These are phyloP conservation scores for Chloromyia formosa DNA, from an alignment of 2,888 invertebrate genomes.

Conservation along the genomic window DNA sequence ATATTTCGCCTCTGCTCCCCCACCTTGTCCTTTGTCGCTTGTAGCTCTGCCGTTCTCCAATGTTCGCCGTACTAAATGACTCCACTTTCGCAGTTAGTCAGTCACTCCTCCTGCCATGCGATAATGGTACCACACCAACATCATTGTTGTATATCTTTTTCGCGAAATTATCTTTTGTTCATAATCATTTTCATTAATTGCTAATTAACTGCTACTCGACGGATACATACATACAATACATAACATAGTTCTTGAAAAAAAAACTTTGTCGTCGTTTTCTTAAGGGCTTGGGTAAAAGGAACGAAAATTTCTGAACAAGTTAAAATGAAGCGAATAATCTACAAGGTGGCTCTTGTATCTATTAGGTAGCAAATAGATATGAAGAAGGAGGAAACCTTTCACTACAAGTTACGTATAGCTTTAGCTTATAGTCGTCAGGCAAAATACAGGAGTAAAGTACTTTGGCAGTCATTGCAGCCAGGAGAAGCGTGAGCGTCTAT, in stretches of 20 bases:
- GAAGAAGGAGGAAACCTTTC: background rate
- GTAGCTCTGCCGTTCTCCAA: background rate
- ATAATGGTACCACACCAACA: background rate
- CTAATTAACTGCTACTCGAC: constrained; percentile 45
- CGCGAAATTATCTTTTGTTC: constrained; percentile 43
- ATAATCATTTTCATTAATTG: constrained; percentile 45
- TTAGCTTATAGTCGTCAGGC: background rate
- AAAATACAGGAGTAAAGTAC: background rate
- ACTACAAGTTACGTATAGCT: too few species aligned
- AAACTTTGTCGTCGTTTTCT: too few species aligned
- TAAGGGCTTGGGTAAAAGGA: too few species aligned
- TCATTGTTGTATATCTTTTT: constrained; percentile 20
- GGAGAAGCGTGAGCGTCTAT: background rate
- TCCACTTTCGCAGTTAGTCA: too few species aligned
- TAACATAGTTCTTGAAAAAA: too few species aligned
- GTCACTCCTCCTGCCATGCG: background rate
- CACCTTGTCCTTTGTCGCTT: background rate
- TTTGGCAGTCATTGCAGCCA: background rate
- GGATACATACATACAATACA: constrained; percentile 23
- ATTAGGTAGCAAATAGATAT: background rate
- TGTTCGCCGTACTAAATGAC: background rate
- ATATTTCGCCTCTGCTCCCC: background rate
- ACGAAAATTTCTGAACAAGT: background rate
- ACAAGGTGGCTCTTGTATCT: background rate
- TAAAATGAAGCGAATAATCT: background rate